Evolutionary conservation across 2,888 invertebrate genomes (phyloP), one percentile per base, ranked within the genome.

Genomic region (Polietes domitor): DNA sequence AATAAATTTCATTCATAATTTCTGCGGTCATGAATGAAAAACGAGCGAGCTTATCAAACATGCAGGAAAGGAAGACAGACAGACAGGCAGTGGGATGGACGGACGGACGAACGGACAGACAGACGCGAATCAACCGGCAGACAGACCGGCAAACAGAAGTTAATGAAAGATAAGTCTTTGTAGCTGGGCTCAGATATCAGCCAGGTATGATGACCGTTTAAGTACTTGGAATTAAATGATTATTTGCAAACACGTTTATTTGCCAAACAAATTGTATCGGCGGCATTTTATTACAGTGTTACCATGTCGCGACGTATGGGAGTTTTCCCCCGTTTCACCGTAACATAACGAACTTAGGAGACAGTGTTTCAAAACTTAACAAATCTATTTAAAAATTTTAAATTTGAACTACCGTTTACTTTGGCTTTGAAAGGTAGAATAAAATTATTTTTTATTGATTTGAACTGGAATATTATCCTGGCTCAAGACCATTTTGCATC

Each of bases 1-100:
- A 79, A 80, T 55, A 83, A 19, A 7, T 70, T 83, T 83, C 80
- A 83, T 83, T 83, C 83, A 83, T 80, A 63, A 76, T 72, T 53
- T 26, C 53, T 72, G n/a, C n/a, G n/a, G n/a, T 71, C 24, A 76
- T 80, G 75, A 80, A 80, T 80, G 77, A 43, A 72, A 72, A 37
- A 65, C 55, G n/a, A 47, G 47, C n/a, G 47, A 47, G n/a, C 47
- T n/a, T 47, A 41, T 12, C 10, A 41, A 12, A 10, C 41, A 32
- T 32, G 7, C 41, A 41, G 2, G 41, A 41, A 12, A 12, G 41
- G 10, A 41, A 2, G 12, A 7, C 41, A 41, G 41, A 41, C 41
- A 41, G 12, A 41, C n/a, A n/a, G n/a, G n/a, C n/a, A n/a, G n/a
- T n/a, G n/a, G n/a, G 12, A 7, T 10, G 15, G 41, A 41, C 6